A percentile compares a stretch with the other conserved stretches of the same genome.
These are phyloP conservation scores for Thalassoma bifasciatum DNA, from an alignment of 2,113 vertebrate species.

Conservation along the genomic window DNA sequence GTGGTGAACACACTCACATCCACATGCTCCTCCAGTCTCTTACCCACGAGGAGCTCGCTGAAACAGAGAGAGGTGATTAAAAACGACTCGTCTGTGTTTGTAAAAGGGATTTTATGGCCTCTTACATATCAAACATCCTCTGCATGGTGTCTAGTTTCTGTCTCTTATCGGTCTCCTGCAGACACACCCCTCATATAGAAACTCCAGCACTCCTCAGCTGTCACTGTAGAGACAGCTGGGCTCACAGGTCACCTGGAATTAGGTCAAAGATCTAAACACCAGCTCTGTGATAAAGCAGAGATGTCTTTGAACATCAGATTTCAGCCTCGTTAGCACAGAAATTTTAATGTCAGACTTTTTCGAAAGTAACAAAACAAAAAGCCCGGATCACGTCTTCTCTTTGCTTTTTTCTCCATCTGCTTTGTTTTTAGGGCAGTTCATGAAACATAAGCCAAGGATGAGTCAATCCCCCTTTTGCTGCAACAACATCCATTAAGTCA, in stretches of 20 bases:
- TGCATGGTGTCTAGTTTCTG: constrained; percentile 42
- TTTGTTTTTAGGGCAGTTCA: too few species aligned
- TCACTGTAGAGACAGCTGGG: constrained; percentile 9
- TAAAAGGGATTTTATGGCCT: constrained; percentile 9
- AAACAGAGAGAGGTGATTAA: neutral
- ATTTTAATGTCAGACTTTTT: too few species aligned
- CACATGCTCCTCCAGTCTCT: neutral
- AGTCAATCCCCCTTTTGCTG: too few species aligned
- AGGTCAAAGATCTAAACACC: constrained; percentile 30
- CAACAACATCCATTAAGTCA: too few species aligned
- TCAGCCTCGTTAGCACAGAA: too few species aligned
- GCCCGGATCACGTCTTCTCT: too few species aligned
- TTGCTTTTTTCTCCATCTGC: too few species aligned
- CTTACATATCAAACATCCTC: constrained; percentile 46
- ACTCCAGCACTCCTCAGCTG: constrained; percentile 48
- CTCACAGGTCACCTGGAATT: constrained; percentile 32
- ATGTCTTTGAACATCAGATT: neutral
- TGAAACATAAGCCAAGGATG: too few species aligned
- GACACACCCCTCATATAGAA: constrained; percentile 66
- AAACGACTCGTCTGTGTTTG: neutral
- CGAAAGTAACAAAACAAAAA: too few species aligned
- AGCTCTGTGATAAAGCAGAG: constrained; percentile 1
- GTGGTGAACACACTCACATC: neutral
- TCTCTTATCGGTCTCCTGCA: constrained; percentile 53
- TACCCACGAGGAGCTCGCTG: neutral